phyloP scores from a whole-genome alignment of 2,113 vertebrate genomes.

The Lipotes vexillifer region DNA sequence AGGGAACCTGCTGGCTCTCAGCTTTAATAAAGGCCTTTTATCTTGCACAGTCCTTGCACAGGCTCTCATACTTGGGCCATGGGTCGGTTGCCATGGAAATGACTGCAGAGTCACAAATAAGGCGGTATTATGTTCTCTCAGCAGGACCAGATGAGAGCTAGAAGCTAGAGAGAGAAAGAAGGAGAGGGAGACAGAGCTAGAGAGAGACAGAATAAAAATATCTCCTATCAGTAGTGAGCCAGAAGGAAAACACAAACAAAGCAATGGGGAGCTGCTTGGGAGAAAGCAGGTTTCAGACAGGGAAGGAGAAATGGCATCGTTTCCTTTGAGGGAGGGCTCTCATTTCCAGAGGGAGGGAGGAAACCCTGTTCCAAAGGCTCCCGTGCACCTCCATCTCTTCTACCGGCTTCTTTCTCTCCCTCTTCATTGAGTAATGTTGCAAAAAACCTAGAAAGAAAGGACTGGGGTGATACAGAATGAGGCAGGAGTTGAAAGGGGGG shows the following conservation, averaged over 20 bases:
- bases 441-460: not conserved
- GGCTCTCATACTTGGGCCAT: constrained; percentile 69
- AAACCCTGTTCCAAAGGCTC: not conserved
- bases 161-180: constrained; percentile 30
- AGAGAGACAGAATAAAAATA: not conserved
- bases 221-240: not conserved
- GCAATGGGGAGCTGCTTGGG: not conserved
- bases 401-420: not conserved
- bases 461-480: not conserved
- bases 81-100: constrained; percentile 82
- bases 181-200: not conserved
- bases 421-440: not conserved
- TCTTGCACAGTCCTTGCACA: constrained; percentile 56
- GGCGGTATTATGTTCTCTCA: constrained; percentile 68
- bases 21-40: constrained; percentile 73
- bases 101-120: constrained; percentile 70
- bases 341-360: not conserved
- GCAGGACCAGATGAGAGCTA: constrained; percentile 60
- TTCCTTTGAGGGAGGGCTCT: not conserved
- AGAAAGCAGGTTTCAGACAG: not conserved
- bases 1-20: constrained; percentile 35
- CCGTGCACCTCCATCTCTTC: not conserved
- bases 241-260: constrained; percentile 30
- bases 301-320: not conserved
- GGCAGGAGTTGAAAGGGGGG: not conserved